Evolutionary conservation across 2,888 invertebrate genomes (phyloP), one percentile per base, ranked within the genome.

Genomic region (Dynastes grantii): DNA sequence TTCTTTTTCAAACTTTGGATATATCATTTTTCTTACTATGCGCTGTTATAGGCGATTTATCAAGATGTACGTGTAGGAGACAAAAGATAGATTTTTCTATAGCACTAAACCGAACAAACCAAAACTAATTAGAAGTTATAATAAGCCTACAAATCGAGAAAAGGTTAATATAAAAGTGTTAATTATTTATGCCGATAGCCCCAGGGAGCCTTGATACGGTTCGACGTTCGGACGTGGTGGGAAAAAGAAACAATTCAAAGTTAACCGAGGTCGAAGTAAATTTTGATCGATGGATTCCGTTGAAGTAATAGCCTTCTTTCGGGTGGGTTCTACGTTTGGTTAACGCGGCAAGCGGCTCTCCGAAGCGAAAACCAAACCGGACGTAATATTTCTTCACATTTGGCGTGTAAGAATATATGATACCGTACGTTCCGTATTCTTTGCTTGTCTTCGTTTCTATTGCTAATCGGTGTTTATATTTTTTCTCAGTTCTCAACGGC

Each of bases 211-310:
- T 32, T 55, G 70, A 70, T 70, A 53, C 53, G 70, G 22, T 45
- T 45, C 49, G 70, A 40, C 70, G 70, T 70, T 53, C 53, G 22
- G 11, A 32, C n/a, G 70, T 70, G 53, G 70, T 58, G 55, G n/a
- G 45, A 45, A 40, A 53, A 51, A 70, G 70, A 70, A 53, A 70
- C 51, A 32, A 29, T 70, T 70, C 53, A 70, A 70, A 70, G 53
- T 70, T 29, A 53, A 53, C 53, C 70, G 53, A 70, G 29, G 70
- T 53, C 70, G 53, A 53, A 53, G 70, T 70, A 70, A 70, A 70
- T 70, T 70, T 70, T 70, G 70, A 70, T 70, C 70, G 70, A 70
- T 70, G 53, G 53, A 70, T 70, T 70, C 53, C 53, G 70, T 70
- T 70, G 53, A 53, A 70, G 70, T 32, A 53, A 70, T 70, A 29